Evolutionary conservation across 2,113 vertebrate genomes (phyloP).

Genomic region (Furnarius figulus): DNA sequence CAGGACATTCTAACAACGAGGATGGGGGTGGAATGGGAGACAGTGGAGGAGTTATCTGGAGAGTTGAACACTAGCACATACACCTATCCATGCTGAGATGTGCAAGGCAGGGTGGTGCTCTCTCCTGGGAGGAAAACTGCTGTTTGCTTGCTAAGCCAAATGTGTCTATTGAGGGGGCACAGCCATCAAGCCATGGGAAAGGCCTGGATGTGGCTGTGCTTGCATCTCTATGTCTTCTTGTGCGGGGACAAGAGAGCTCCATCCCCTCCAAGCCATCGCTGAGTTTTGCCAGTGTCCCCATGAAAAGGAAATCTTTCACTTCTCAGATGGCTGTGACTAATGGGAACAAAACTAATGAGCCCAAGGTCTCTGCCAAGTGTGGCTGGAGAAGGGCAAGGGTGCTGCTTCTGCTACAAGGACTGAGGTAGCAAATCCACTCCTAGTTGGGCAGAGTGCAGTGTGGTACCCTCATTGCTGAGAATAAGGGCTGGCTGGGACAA

Average conservation of each 20-base stretch:
- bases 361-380: not conserved
- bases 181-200: not conserved
- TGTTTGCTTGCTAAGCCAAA: not conserved
- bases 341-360: not conserved
- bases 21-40: not conserved
- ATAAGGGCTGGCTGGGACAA: not conserved
- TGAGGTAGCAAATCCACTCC: not conserved
- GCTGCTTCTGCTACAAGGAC: not conserved
- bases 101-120: not conserved
- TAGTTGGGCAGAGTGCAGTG: accelerated
- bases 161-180: not conserved
- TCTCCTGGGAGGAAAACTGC: not conserved
- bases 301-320: not conserved
- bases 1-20: not conserved
- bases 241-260: not conserved
- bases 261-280: not conserved
- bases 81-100: not conserved
- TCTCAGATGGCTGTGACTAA: not conserved
- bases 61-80: not conserved
- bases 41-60: not conserved
- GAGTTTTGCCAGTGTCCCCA: not conserved
- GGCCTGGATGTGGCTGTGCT: not conserved
- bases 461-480: not conserved
- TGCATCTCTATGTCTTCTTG: not conserved
- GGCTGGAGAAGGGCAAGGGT: accelerated